Evolutionary conservation across 2,797 vertebrate species (phyloP).

Genomic region (Esox masquinongy): DNA sequence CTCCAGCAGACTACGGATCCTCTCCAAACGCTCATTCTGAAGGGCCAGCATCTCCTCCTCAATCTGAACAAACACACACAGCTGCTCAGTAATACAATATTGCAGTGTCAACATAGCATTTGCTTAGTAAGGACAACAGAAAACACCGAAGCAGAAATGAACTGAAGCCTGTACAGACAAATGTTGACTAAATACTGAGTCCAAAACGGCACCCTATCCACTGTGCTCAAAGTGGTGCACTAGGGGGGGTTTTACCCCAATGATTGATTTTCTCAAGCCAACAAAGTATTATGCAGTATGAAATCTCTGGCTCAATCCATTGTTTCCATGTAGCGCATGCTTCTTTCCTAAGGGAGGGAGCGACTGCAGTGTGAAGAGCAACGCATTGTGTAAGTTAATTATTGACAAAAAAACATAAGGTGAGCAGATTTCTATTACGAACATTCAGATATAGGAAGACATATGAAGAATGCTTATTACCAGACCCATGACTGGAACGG

Average conservation of each 20-base stretch:
- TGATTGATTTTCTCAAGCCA: too few relatives aligned
- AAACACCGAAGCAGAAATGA: background rate
- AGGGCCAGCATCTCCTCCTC: slow-evolving; percentile 97
- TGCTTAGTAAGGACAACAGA: background rate
- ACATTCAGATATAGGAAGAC: too few relatives aligned
- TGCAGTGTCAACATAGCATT: background rate
- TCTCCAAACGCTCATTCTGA: slow-evolving; percentile 92
- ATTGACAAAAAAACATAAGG: too few relatives aligned
- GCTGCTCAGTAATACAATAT: background rate
- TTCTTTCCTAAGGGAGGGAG: too few relatives aligned
- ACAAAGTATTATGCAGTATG: too few relatives aligned
- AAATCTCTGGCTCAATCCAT: too few relatives aligned
- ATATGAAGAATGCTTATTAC: too few relatives aligned
- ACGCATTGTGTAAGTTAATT: too few relatives aligned
- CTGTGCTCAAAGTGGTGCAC: background rate
- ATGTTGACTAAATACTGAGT: background rate
- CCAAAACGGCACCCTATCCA: background rate
- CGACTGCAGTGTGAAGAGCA: background rate
- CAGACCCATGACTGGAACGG: too few relatives aligned
- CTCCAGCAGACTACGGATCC: slow-evolving; percentile 94
- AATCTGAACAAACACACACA: slow-evolving; percentile 76
- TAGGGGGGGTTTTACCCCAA: too few relatives aligned
- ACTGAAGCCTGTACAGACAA: background rate
- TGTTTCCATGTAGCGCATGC: too few relatives aligned
- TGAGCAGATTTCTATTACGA: too few relatives aligned